These are phyloP conservation scores for Stichopus horrens DNA, from an alignment of 53 echinoderm and acorn worm species.

Conservation along the genomic window DNA sequence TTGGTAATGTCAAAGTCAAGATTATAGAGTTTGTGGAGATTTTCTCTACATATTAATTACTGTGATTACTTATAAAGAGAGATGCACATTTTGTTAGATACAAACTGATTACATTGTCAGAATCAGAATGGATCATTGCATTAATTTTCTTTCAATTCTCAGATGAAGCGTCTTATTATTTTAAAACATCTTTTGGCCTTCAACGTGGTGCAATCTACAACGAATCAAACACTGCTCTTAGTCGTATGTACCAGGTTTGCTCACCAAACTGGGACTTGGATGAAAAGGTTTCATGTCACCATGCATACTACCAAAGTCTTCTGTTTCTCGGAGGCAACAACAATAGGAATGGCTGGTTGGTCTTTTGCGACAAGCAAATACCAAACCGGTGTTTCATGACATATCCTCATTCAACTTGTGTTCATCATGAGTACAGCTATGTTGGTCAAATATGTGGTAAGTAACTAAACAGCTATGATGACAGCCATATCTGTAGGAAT, in stretches of 20 bases:
- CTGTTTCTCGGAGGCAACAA: neutral
- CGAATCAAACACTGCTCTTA: neutral
- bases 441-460: slow-evolving; percentile 36
- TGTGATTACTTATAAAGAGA: no score
- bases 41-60: no score
- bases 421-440: neutral
- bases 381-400: slow-evolving; percentile 7
- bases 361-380: neutral
- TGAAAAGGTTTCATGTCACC: slow-evolving; percentile 7
- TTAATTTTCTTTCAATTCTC: neutral
- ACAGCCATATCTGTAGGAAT: no score
- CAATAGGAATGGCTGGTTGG: slow-evolving; percentile 16
- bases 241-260: slow-evolving; percentile 8
- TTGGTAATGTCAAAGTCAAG: no score
- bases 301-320: slow-evolving; percentile 11
- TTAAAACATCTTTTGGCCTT: neutral
- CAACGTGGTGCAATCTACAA: slow-evolving; percentile 9
- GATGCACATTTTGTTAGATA: no score
- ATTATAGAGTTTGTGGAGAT: no score
- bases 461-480: neutral
- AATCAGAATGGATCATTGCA: no score
- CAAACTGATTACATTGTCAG: no score
- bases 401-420: neutral
- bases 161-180: neutral
- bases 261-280: slow-evolving; percentile 13